These are phyloP conservation scores for Alviniconcha strummeri DNA, from an alignment of 2,888 invertebrate species.

Conservation along the genomic window DNA sequence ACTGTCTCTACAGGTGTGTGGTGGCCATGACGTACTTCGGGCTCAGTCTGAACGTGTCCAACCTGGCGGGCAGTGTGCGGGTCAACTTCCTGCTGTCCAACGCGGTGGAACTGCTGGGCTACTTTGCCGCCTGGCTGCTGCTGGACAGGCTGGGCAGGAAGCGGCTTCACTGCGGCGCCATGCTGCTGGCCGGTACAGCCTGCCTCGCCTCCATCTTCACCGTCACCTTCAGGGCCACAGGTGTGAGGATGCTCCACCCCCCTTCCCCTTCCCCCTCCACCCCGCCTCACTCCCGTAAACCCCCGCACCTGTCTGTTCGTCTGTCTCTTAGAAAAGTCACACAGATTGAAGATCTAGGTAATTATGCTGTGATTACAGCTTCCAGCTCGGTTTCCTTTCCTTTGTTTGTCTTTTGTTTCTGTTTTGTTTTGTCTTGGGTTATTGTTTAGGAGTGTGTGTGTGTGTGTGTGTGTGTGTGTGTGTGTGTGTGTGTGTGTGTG, in stretches of 20 bases:
- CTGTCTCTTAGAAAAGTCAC: background rate
- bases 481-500: background rate
- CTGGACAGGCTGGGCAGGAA: conserved; percentile 57
- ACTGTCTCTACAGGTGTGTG: conserved; percentile 50
- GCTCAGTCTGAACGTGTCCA: conserved; percentile 56
- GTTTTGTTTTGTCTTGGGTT: too few relatives aligned
- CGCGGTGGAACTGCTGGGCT: conserved; percentile 54
- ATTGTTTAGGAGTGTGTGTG: background rate
- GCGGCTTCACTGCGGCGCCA: conserved; percentile 46
- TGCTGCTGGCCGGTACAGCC: conserved; percentile 55
- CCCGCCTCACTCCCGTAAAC: too few relatives aligned
- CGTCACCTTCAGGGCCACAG: conserved; percentile 44
- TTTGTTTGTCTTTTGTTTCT: background rate
- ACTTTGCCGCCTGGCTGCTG: conserved; percentile 51
- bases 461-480: background rate
- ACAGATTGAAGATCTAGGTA: too few relatives aligned
- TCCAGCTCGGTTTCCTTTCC: background rate
- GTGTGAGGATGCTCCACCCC: too few relatives aligned
- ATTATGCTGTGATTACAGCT: too few relatives aligned
- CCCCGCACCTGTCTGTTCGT: conserved; percentile 35
- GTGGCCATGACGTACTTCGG: conserved; percentile 62
- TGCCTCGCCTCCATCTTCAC: conserved; percentile 79
- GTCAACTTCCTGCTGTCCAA: conserved; percentile 58
- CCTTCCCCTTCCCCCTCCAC: too few relatives aligned
- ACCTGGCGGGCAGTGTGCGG: conserved; percentile 56